A percentile compares a stretch with the other conserved stretches of the same genome.
phyloP scores from a whole-genome alignment of 2,113 vertebrate species.

The Prunella fulvescens region DNA sequence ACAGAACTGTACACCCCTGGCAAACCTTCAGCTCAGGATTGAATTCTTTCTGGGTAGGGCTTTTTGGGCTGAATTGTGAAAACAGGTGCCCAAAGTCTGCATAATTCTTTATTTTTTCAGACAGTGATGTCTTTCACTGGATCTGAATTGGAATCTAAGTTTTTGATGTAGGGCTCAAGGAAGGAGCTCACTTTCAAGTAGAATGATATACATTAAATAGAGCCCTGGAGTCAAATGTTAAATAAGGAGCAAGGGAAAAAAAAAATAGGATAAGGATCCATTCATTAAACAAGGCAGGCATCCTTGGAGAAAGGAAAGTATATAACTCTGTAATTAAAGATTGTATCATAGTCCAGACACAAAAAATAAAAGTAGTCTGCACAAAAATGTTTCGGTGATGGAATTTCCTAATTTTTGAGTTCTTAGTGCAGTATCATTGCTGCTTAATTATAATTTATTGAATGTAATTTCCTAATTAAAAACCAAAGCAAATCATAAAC shows the following conservation, averaged over 20 bases:
- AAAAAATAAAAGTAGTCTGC: background rate
- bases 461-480: background rate
- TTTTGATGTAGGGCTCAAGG: background rate
- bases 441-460: background rate
- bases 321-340: constrained; percentile 30
- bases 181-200: background rate
- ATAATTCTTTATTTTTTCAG: background rate
- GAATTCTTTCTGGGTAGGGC: background rate
- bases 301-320: background rate
- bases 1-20: background rate
- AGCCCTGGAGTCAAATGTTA: background rate
- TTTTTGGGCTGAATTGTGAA: background rate
- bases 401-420: background rate
- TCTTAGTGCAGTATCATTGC: background rate
- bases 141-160: background rate
- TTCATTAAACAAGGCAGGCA: background rate
- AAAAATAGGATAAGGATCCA: background rate
- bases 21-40: background rate
- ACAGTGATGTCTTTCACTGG: background rate
- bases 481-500: background rate
- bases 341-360: background rate
- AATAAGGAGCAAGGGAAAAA: background rate
- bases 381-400: background rate
- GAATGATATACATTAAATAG: background rate
- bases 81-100: background rate